Percentiles rank a stretch among this genome's conserved stretches.
Evolutionary conservation across 64 coral and sea anemone genomes (phyloP).

Genomic region (Exaiptasia diaphana): DNA sequence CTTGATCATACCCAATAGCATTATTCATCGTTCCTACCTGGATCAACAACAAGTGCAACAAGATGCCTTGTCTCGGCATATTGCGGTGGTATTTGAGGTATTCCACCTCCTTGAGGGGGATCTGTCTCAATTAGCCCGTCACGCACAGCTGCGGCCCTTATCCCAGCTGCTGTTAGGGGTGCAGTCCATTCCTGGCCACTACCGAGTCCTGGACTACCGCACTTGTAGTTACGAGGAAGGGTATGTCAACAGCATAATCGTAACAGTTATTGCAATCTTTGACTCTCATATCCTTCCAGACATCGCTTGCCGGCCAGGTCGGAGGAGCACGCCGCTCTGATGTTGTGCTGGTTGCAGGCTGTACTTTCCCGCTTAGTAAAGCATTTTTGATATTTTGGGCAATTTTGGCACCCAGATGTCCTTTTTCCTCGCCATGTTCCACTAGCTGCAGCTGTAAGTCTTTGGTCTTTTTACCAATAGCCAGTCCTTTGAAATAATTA

Average conservation of each 20-base stretch:
- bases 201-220: conserved; percentile 15
- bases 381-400: no score
- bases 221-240: conserved; percentile 12
- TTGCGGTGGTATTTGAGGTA: background rate
- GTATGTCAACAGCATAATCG: conserved; percentile 14
- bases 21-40: no score
- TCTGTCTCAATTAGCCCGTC: background rate
- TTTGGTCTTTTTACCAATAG: no score
- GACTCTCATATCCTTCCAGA: background rate
- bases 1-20: no score
- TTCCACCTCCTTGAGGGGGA: background rate
- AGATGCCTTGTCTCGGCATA: background rate
- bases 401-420: no score
- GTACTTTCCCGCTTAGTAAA: no score
- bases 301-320: background rate
- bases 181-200: background rate
- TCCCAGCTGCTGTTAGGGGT: background rate
- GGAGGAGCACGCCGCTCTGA: background rate
- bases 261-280: conserved; percentile 27
- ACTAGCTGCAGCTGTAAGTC: no score
- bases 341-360: no score
- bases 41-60: conserved; percentile 17
- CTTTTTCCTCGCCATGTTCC: no score
- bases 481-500: no score
- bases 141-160: background rate